phyloP scores from a whole-genome alignment of 1,140 invertebrate species.

The Sarcophaga bullata region DNA sequence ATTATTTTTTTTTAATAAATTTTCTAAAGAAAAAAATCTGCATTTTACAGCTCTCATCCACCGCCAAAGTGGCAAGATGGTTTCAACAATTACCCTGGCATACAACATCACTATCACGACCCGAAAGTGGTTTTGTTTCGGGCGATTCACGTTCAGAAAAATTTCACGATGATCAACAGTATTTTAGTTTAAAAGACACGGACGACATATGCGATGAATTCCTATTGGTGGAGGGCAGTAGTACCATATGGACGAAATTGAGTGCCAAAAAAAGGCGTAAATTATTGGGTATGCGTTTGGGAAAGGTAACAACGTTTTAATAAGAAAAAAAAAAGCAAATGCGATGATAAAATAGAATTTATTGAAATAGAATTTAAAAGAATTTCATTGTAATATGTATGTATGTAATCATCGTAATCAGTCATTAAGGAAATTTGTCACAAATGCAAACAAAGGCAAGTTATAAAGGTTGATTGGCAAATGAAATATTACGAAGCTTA shows the following conservation, averaged over 20 bases:
- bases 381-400: not conserved
- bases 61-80: constrained; percentile 78
- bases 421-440: not conserved
- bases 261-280: constrained; percentile 75
- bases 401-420: not conserved
- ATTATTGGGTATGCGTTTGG: constrained; percentile 72
- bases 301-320: constrained; percentile 73
- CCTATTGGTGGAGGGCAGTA: constrained; percentile 69
- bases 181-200: constrained; percentile 61
- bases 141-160: constrained; percentile 67
- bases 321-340: not conserved
- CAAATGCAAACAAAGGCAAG: not conserved
- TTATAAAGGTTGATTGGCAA: not conserved
- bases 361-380: not conserved
- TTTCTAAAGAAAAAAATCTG: constrained; percentile 13
- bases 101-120: constrained; percentile 72
- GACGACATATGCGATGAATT: constrained; percentile 68
- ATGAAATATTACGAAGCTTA: too few species aligned
- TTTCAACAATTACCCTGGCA: constrained; percentile 74
- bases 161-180: constrained; percentile 61
- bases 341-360: not conserved
- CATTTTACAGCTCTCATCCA: constrained; percentile 71
- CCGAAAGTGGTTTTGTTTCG: constrained; percentile 78
- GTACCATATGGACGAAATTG: constrained; percentile 71
- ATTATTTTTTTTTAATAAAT: too few species aligned